These are phyloP conservation scores for Pseudomyrmex gracilis DNA, from an alignment of 1,140 invertebrate genomes.

Conservation along the genomic window DNA sequence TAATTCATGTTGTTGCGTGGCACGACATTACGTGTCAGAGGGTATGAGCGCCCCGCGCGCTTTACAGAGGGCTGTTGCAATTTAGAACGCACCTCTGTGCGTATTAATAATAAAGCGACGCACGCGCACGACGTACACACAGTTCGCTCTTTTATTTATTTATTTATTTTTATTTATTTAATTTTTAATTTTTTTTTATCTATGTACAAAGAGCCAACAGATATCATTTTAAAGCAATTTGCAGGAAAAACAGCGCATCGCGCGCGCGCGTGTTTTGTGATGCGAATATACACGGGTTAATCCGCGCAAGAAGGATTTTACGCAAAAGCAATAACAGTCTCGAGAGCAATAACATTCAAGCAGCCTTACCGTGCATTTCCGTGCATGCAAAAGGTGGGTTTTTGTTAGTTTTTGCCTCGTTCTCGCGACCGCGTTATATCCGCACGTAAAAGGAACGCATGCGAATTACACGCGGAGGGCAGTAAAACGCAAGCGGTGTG, in stretches of 20 bases:
- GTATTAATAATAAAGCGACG: slow-evolving; percentile 25
- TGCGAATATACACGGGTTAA: slow-evolving; percentile 10
- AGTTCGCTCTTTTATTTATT: not conserved
- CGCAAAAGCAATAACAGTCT: slow-evolving; percentile 12
- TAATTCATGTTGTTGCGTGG: slow-evolving; percentile 51
- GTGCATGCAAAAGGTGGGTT: slow-evolving; percentile 15
- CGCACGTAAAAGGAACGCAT: slow-evolving; percentile 32
- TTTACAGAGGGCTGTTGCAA: slow-evolving; percentile 7
- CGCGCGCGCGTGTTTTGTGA: not conserved
- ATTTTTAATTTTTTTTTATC: no score
- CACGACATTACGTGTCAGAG: slow-evolving; percentile 29
- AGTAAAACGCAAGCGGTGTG: slow-evolving; percentile 44
- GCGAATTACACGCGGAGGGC: slow-evolving; percentile 38
- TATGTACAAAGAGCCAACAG: no score
- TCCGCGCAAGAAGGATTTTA: slow-evolving; percentile 3
- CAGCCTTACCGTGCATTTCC: slow-evolving; percentile 42
- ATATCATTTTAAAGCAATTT: no score
- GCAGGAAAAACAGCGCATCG: no score
- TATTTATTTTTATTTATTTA: slow-evolving; percentile 18
- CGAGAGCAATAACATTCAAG: slow-evolving; percentile 36
- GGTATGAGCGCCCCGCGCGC: not conserved
- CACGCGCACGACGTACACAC: slow-evolving; percentile 1
- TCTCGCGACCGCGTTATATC: not conserved
- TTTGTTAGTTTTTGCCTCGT: slow-evolving; percentile 24
- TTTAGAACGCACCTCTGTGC: not conserved